Evolutionary conservation across 92 coral and sea anemone genomes (phyloP).

Genomic region (Umimayanthus chanpuru): DNA sequence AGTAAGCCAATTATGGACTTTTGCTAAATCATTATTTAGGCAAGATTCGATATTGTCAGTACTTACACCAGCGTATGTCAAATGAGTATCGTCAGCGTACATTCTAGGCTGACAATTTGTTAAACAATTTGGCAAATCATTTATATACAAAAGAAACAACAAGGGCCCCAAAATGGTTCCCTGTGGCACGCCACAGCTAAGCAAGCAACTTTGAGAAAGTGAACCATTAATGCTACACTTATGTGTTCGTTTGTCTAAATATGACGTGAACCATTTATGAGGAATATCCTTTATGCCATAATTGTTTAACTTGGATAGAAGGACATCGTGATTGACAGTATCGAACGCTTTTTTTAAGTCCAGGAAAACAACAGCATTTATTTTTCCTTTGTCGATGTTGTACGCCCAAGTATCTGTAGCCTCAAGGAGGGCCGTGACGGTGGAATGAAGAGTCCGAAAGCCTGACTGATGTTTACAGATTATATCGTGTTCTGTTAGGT

Average conservation of each 20-base stretch:
- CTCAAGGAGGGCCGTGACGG: too few species aligned
- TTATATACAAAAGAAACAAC: too few species aligned
- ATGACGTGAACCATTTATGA: slow-evolving; percentile 43
- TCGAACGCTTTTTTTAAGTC: slow-evolving; percentile 45
- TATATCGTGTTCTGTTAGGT: background rate
- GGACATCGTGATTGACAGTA: too few species aligned
- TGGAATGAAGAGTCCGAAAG: slow-evolving; percentile 38
- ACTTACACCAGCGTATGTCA: slow-evolving; percentile 32
- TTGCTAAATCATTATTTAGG: slow-evolving; percentile 42
- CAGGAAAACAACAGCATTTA: slow-evolving; percentile 20
- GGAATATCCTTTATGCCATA: slow-evolving; percentile 49
- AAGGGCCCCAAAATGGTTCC: slow-evolving; percentile 31
- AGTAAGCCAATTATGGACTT: slow-evolving; percentile 46
- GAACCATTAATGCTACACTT: slow-evolving; percentile 24
- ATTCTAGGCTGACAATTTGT: slow-evolving; percentile 40
- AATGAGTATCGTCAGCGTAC: too few species aligned
- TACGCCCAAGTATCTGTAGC: background rate
- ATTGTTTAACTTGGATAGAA: slow-evolving; percentile 34
- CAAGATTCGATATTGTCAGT: slow-evolving; percentile 33
- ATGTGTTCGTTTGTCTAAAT: slow-evolving; percentile 43
- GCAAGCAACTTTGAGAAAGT: slow-evolving; percentile 23
- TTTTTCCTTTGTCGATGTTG: too few species aligned
- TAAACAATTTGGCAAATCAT: slow-evolving; percentile 35
- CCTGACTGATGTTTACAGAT: slow-evolving; percentile 29
- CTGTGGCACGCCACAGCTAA: slow-evolving; percentile 22